Evolutionary conservation across 2,888 invertebrate species (phyloP), one percentile per base, ranked within the genome.

Genomic region (Xanthostigma xanthostigma): DNA sequence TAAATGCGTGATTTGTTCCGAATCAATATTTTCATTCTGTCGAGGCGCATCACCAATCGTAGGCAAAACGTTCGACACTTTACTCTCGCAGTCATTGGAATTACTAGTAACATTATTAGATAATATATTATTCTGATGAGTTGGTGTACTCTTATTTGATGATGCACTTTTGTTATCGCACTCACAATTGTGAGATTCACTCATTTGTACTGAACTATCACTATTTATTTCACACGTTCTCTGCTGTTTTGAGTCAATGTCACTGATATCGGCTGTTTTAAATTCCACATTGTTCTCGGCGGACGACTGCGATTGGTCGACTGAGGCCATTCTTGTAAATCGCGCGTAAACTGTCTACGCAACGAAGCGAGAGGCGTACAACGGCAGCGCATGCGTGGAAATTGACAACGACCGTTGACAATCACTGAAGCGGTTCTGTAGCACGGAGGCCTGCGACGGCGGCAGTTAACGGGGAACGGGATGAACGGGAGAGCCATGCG

Each of bases 281-380:
- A 41, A 46, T 46, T 41, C 35, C 10, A 10, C 12, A 41, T 34
- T 41, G 41, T 46, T 46, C 40, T 39, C 13, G 14, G 12, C 40
- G 40, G 40, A 14, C 14, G 40, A 8, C 13, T 14, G 12, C 14
- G 42, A 17, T 42, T 42, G 27, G 27, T 27, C 27, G 56, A 60
- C 54, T 55, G 63, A 57, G 60, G 65, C 69, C 69, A 69, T 67
- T 69, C 69, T 59, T 64, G 63, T 51, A 69, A 60, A 55, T 69
- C 69, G 59, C 69, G 64, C 56, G 61, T 57, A 58, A 68, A 68
- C 55, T 67, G 67, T 60, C 65, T 62, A 59, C 67, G 66, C 56
- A 62, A 60, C 43, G 54, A 60, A 60, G 65, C 63, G 50, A 65
- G 63, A 58, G 60, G 60, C 41, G 53, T 51, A 37, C 17, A 27